Base-by-base conservation (phyloP, 2,888 invertebrate species). In the Chloroclystis v-ata region DNA sequence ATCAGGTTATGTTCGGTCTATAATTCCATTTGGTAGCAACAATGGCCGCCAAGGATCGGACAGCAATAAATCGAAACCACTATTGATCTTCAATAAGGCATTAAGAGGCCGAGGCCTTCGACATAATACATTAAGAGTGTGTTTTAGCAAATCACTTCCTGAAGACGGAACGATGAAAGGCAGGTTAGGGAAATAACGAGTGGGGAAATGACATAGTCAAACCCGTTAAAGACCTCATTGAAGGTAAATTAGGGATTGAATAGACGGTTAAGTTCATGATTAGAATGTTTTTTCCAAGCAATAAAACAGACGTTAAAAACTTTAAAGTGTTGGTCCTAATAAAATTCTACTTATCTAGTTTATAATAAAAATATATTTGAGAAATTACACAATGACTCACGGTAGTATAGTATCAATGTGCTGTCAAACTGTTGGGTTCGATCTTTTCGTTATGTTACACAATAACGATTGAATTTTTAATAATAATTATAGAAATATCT, bases 101-200 rank as follows among this genome's bases (percentile, higher is more conserved):
- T 83, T 82, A 83, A 82, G 77, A 66, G 76, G 71, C 75, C 69
- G 71, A 75, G 77, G 72, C 82, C 75, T 78, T 72, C 66, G 82
- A 82, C 82, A 85, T 84, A 56, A 71, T 75, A 82, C 81, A 83
- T 82, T 83, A 82, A 75, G 78, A 79, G 78, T 80, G 74, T 83
- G 78, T 85, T 85, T 83, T 77, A 82, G 81, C 86, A 78, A 87
- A 86, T 86, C 85, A 86, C 75, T 87, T 87, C 85, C 87, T 81
- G 60, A 59, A 57, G 65, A 65, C 68, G 60, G 55, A 66, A 61
- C 65, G 67, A 66, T 65, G 70, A 82, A 79, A 72, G 73, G 68
- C 71, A 63, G 65, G 70, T 67, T 74, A 71, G 80, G 76, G 81
- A 82, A 82, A 75, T 79, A 74, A 76, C 76, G 65, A 83, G 83